phyloP scores from a whole-genome alignment of 2,113 vertebrate genomes.

The Scolopax mira region DNA sequence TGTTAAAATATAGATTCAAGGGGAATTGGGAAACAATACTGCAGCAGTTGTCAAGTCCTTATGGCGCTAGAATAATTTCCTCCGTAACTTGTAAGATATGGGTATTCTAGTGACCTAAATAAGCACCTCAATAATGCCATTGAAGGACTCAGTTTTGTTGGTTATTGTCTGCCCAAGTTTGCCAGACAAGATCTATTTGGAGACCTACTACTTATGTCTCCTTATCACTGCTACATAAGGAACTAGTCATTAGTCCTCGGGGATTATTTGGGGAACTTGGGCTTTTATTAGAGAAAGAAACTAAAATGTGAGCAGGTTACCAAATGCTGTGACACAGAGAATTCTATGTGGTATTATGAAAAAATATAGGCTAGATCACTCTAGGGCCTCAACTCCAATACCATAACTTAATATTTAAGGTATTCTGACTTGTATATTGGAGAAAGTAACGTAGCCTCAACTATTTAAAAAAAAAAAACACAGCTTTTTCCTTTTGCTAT shows the following conservation, averaged over 20 bases:
- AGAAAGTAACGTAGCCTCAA: neutral
- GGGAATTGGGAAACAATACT: neutral
- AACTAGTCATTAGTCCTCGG: neutral
- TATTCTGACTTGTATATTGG: neutral
- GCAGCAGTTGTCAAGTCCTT: neutral
- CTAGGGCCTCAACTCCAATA: neutral
- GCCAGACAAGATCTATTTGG: neutral
- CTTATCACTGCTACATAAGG: neutral
- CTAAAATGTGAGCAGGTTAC: neutral
- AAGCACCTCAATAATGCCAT: neutral
- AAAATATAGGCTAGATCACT: neutral
- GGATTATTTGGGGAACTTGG: neutral
- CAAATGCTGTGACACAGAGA: neutral
- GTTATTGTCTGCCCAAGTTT: neutral
- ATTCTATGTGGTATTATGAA: neutral
- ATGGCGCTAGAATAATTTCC: neutral
- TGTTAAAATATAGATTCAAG: constrained; percentile 31
- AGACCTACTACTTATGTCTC: neutral
- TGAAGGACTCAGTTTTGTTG: neutral
- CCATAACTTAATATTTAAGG: neutral
- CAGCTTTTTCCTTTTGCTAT: neutral
- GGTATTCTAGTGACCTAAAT: neutral
- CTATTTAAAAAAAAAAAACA: neutral
- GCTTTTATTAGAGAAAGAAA: neutral
- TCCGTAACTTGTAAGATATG: neutral